These are phyloP conservation scores for Graphium colonna DNA, from an alignment of 2,888 invertebrate genomes.

Conservation along the genomic window DNA sequence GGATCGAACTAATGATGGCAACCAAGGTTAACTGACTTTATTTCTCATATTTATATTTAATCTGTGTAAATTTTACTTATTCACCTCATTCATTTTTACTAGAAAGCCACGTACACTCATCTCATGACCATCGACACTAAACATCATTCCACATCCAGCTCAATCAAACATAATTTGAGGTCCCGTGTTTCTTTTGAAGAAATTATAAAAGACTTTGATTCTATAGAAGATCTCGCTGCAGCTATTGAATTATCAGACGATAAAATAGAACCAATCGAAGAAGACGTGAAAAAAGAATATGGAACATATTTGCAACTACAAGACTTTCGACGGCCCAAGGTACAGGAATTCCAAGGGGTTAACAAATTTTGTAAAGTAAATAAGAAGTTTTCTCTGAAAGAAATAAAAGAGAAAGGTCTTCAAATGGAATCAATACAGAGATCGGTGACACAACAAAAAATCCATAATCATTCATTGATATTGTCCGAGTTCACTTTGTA, in stretches of 20 bases:
- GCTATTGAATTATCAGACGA: slow-evolving; percentile 20
- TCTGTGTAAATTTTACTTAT: slow-evolving; percentile 16
- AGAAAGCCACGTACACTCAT: slow-evolving; percentile 52
- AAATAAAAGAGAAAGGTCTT: slow-evolving; percentile 51
- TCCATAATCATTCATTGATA: slow-evolving; percentile 43
- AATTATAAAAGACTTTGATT: slow-evolving; percentile 52
- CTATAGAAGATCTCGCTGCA: slow-evolving; percentile 30
- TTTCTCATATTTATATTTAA: background rate
- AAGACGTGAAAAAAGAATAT: slow-evolving; percentile 24
- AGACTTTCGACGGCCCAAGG: slow-evolving; percentile 57
- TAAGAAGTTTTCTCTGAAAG: slow-evolving; percentile 50
- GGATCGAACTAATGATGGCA: slow-evolving; percentile 95
- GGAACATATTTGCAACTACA: slow-evolving; percentile 45
- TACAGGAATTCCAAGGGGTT: slow-evolving; percentile 39
- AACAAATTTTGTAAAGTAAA: slow-evolving; percentile 47
- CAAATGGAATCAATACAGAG: slow-evolving; percentile 37
- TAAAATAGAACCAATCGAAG: slow-evolving; percentile 17
- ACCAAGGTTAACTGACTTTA: slow-evolving; percentile 84
- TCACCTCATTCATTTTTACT: slow-evolving; percentile 35
- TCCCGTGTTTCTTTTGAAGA: slow-evolving; percentile 43
- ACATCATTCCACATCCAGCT: slow-evolving; percentile 35
- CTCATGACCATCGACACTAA: slow-evolving; percentile 49
- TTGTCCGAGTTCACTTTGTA: slow-evolving; percentile 64
- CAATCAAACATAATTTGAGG: slow-evolving; percentile 32
- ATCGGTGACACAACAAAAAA: slow-evolving; percentile 38